Percentiles rank a stretch among this genome's conserved stretches.
Evolutionary conservation across 2,888 invertebrate genomes (phyloP).

Genomic region (Drepanosiphum platanoidis): DNA sequence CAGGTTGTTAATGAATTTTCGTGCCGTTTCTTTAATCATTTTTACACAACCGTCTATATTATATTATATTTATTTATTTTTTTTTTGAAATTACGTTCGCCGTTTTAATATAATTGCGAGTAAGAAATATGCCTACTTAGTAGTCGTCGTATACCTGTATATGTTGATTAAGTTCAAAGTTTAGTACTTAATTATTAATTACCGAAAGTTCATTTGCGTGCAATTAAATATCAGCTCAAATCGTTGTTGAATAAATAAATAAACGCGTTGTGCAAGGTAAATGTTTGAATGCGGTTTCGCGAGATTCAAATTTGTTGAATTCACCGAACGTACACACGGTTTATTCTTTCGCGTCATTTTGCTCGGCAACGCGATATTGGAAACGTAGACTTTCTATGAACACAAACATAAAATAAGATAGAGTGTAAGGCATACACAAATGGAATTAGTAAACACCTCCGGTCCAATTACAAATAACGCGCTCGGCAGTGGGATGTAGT

Average conservation of each 20-base stretch:
- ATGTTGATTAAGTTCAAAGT: constrained; percentile 31
- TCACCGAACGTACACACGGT: neutral
- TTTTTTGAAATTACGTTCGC: too few species aligned
- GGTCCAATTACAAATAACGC: constrained; percentile 7
- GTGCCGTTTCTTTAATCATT: too few species aligned
- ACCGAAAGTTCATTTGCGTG: constrained; percentile 1
- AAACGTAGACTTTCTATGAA: neutral
- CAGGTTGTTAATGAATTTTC: neutral
- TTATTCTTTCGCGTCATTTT: neutral
- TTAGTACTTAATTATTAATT: constrained; percentile 39
- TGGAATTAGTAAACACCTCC: neutral
- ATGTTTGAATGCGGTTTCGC: neutral
- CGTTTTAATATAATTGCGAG: too few species aligned
- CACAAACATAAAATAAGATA: neutral
- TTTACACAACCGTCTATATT: too few species aligned
- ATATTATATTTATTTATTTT: too few species aligned
- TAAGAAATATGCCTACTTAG: too few species aligned
- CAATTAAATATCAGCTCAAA: constrained; percentile 2
- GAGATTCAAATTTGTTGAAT: neutral
- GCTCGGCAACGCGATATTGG: neutral
- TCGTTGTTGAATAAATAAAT: neutral
- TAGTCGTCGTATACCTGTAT: neutral
- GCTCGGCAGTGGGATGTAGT: neutral
- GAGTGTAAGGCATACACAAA: neutral
- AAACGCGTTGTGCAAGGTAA: neutral